Evolutionary conservation across 2,113 vertebrate species (phyloP).

Genomic region (Vulpes vulpes): DNA sequence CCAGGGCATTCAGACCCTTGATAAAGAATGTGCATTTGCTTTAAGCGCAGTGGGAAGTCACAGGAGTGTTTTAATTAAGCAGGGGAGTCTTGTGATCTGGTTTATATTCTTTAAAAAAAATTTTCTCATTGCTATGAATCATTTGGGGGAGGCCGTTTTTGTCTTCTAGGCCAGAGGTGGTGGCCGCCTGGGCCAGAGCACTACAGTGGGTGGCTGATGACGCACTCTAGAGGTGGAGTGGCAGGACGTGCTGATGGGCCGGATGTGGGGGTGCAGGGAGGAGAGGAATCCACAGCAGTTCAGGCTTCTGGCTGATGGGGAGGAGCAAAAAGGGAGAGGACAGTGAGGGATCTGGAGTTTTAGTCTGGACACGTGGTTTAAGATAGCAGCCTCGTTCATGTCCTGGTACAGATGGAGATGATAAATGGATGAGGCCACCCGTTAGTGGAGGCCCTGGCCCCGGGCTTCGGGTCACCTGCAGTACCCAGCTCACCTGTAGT

Average conservation of each 20-base stretch:
- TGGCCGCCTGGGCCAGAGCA: not conserved
- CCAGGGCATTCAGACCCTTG: not conserved
- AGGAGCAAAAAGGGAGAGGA: not conserved
- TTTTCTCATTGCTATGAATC: not conserved
- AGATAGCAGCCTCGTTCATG: too few species aligned
- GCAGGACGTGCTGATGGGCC: accelerated
- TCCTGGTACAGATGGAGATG: not conserved
- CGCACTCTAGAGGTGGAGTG: too few species aligned
- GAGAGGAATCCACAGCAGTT: not conserved
- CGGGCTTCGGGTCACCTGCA: not conserved
- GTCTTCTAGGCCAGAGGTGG: not conserved
- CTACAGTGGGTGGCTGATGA: not conserved
- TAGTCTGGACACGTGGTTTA: not conserved
- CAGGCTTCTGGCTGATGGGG: not conserved
- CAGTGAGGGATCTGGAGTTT: not conserved
- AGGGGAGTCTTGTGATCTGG: not conserved
- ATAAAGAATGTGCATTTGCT: not conserved
- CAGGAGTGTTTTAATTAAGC: not conserved
- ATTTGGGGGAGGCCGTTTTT: not conserved
- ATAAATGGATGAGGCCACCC: accelerated
- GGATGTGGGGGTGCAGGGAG: not conserved
- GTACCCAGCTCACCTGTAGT: not conserved
- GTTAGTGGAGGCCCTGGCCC: not conserved
- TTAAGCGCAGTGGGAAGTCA: not conserved
- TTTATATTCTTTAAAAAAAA: not conserved